Percentiles rank a stretch among this genome's conserved stretches.
Evolutionary conservation across 1,140 invertebrate genomes (phyloP).

Genomic region (Mercenaria mercenaria): DNA sequence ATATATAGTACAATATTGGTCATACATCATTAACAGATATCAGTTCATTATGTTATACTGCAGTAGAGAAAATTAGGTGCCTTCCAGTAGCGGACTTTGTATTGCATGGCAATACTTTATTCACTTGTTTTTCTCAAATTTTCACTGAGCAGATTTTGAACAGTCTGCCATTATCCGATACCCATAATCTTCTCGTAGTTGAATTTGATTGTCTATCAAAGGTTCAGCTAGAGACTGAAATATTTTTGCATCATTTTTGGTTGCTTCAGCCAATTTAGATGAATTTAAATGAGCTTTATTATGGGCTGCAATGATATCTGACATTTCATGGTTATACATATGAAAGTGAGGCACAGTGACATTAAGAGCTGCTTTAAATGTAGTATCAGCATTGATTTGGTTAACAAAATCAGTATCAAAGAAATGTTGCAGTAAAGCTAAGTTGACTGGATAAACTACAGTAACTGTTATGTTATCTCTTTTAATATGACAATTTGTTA

Average conservation of each 20-base stretch:
- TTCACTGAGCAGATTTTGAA: too few relatives aligned
- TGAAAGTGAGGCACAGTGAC: constrained; percentile 13
- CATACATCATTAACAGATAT: too few relatives aligned
- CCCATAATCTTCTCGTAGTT: too few relatives aligned
- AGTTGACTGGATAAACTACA: constrained; percentile 2
- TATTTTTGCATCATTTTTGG: too few relatives aligned
- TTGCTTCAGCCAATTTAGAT: neutral
- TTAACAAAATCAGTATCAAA: neutral
- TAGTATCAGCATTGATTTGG: constrained; percentile 3
- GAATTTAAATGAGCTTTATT: constrained; percentile 4
- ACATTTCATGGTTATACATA: constrained; percentile 7
- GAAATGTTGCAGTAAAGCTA: constrained; percentile 35
- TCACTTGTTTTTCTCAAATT: too few relatives aligned
- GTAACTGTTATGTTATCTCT: constrained; percentile 33
- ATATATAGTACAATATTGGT: too few relatives aligned
- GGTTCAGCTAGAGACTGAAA: constrained; percentile 12
- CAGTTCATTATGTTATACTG: too few relatives aligned
- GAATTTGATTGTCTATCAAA: neutral
- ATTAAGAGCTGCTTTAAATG: neutral
- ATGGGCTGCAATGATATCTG: constrained; percentile 1
- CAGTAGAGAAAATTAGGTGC: too few relatives aligned
- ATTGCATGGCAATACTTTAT: too few relatives aligned
- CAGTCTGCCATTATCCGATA: too few relatives aligned
- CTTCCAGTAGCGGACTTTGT: too few relatives aligned
- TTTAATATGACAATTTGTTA: constrained; percentile 44